Evolutionary conservation across 2,113 vertebrate species (phyloP).

Genomic region (Leptosomus discolor): DNA sequence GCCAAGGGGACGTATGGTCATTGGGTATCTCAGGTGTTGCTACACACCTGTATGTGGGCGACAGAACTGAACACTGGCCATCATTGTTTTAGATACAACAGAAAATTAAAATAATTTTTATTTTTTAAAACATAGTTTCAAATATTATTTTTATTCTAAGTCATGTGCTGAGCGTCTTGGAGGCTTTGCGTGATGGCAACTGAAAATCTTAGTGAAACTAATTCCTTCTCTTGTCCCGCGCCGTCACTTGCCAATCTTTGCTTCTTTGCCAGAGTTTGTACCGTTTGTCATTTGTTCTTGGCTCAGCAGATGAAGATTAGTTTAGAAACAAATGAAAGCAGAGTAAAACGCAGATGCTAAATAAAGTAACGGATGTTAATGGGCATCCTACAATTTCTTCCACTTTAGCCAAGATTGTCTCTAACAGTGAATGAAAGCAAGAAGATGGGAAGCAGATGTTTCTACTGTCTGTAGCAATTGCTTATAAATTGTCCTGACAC

Average conservation of each 20-base stretch:
- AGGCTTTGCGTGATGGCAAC: not conserved
- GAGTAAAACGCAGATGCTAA: conserved; percentile 30
- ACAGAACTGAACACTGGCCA: not conserved
- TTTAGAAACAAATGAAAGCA: conserved; percentile 37
- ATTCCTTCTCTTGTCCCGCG: not conserved
- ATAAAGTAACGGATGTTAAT: conserved; percentile 29
- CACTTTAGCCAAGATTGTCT: conserved; percentile 24
- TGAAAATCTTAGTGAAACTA: not conserved
- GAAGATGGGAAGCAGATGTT: conserved; percentile 31
- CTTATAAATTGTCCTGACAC: not conserved
- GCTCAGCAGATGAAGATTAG: conserved; percentile 21
- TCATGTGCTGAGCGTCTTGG: not conserved
- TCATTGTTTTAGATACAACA: not conserved
- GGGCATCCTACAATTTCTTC: conserved; percentile 26
- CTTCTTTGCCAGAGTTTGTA: conserved; percentile 3
- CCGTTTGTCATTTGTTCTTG: conserved; percentile 33
- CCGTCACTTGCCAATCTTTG: not conserved
- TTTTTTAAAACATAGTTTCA: not conserved
- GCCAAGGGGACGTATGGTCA: not conserved
- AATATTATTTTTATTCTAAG: not conserved
- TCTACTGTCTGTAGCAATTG: not conserved
- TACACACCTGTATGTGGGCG: not conserved
- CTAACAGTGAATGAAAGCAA: not conserved
- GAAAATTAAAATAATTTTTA: not conserved
- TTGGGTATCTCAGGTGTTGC: rapidly evolving